These are phyloP conservation scores for Gracilinanus agilis DNA, from an alignment of 2,113 vertebrate species.

Conservation along the genomic window DNA sequence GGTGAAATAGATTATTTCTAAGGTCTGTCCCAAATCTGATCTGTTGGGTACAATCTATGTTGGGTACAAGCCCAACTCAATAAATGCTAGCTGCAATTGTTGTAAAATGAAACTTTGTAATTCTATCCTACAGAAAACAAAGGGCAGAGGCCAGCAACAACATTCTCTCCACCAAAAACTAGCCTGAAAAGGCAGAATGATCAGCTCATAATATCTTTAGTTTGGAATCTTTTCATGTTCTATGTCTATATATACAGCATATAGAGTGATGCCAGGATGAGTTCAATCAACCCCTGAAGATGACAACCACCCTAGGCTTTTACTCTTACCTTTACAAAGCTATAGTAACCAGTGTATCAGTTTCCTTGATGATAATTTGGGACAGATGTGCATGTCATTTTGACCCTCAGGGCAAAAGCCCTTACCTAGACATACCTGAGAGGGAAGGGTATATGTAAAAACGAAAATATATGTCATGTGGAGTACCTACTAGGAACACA, in stretches of 20 bases:
- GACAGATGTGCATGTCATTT: neutral
- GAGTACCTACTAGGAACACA: neutral
- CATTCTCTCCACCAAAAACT: neutral
- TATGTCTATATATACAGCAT: neutral
- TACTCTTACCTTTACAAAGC: constrained; percentile 25
- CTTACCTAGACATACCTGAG: neutral
- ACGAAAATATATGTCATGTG: neutral
- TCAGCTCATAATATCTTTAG: neutral
- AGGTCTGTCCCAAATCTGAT: neutral
- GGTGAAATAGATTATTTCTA: neutral
- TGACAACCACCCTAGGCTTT: neutral
- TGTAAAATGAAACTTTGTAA: neutral
- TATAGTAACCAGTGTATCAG: neutral
- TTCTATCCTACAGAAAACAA: constrained; percentile 14
- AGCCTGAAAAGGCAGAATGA: neutral
- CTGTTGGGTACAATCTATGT: too few species aligned
- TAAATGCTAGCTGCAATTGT: constrained; percentile 18
- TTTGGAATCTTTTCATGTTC: neutral
- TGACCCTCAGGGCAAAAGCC: neutral
- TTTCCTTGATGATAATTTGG: neutral
- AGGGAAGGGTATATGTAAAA: neutral
- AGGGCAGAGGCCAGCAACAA: neutral
- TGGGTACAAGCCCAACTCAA: neutral
- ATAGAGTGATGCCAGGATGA: neutral
- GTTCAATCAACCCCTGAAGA: neutral